Conservation (phyloP, 2,113 vertebrate species). For the Plecotus auritus region DNA sequence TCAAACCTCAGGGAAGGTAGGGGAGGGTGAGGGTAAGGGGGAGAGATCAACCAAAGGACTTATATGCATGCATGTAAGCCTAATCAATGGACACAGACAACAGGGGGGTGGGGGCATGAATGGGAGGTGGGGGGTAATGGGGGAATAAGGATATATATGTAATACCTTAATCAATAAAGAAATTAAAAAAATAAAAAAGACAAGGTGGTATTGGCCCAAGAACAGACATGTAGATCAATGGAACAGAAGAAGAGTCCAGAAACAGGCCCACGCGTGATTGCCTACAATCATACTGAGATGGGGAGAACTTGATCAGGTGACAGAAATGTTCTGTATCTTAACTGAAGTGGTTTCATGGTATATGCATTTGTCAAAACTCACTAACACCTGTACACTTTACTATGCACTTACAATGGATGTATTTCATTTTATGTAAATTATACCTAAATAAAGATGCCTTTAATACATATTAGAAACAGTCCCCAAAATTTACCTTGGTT, state of each 20-base stretch:
- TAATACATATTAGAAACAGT: constrained; percentile 1
- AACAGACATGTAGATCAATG: neutral
- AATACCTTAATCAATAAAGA: no score
- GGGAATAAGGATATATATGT: no score
- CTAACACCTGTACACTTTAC: neutral
- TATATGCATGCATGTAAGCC: no score
- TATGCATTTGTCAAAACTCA: neutral
- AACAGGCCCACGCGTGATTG: neutral
- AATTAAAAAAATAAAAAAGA: no score
- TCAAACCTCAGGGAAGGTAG: no score
- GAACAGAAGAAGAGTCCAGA: neutral
- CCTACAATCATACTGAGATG: neutral
- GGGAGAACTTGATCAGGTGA: neutral
- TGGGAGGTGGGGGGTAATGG: no score
- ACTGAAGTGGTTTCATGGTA: neutral
- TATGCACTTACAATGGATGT: neutral
- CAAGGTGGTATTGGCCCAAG: neutral
- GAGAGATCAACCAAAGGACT: no score
- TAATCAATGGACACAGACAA: no score
- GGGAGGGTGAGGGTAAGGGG: no score
- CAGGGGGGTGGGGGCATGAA: no score
- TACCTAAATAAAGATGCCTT: neutral
- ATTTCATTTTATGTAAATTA: neutral
- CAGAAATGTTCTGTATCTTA: neutral
- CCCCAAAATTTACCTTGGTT: neutral